Conservation (phyloP, 2,113 vertebrate genomes). For the Lates calcarifer region DNA sequence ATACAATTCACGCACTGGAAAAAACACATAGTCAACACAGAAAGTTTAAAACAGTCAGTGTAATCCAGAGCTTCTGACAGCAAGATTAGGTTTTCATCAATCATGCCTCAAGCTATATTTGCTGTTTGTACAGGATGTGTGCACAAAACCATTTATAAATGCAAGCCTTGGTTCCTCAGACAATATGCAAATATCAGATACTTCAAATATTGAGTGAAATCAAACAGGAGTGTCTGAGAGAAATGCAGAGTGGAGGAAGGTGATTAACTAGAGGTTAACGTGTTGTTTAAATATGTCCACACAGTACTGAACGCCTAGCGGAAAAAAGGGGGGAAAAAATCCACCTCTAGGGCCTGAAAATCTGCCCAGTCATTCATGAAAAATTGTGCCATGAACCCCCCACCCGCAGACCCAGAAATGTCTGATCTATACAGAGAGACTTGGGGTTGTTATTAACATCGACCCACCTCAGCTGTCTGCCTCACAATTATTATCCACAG, state of each 20-base stretch:
- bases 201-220: conserved; percentile 25
- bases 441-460: conserved; percentile 37
- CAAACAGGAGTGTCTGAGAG: conserved; percentile 32
- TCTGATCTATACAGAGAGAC: conserved; percentile 24
- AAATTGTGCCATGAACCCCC: conserved; percentile 1
- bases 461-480: conserved; percentile 33
- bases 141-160: not conserved
- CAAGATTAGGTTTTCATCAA: conserved; percentile 19
- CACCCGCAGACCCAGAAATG: conserved; percentile 19
- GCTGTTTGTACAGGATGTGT: conserved; percentile 26
- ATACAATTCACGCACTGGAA: not conserved
- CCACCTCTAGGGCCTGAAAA: conserved; percentile 14
- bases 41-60: not conserved
- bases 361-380: conserved; percentile 49
- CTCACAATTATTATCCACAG: not conserved
- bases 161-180: not conserved
- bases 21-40: no score
- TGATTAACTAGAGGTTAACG: conserved; percentile 21
- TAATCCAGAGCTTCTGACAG: conserved; percentile 3
- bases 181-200: conserved; percentile 27
- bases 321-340: not conserved
- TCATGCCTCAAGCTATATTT: not conserved
- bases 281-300: conserved; percentile 37
- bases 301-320: not conserved
- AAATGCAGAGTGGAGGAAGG: not conserved